Conservation (phyloP, 2,888 invertebrate genomes). For the Dasypolia templi region DNA sequence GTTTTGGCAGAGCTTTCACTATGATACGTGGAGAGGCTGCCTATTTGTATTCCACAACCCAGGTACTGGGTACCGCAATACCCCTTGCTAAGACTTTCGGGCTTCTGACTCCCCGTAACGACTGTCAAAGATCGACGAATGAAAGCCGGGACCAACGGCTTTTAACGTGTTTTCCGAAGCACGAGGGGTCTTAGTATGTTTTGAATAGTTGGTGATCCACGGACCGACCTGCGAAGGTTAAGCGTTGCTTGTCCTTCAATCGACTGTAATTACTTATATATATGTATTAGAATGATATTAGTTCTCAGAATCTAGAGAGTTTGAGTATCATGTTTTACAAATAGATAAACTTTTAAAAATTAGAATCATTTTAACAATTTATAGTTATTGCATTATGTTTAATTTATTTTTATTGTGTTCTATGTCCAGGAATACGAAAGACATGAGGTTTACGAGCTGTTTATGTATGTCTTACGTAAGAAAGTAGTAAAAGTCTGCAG, state of each 20-base stretch:
- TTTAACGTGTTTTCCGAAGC: neutral
- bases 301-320: neutral
- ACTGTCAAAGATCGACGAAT: no score
- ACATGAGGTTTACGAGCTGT: constrained; percentile 66
- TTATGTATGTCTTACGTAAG: constrained; percentile 62
- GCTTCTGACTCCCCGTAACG: no score
- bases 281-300: neutral
- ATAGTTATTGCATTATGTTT: constrained; percentile 54
- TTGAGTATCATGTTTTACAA: constrained; percentile 50
- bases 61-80: neutral
- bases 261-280: neutral
- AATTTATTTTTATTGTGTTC: constrained; percentile 58
- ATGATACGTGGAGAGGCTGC: neutral
- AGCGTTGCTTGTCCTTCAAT: no score
- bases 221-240: neutral
- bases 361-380: constrained; percentile 51
- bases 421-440: constrained; percentile 52
- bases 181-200: neutral
- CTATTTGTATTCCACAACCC: neutral
- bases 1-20: no score
- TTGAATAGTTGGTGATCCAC: neutral
- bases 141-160: no score
- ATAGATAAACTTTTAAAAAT: constrained; percentile 53
- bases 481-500: constrained; percentile 56
- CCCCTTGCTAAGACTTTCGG: neutral